These are phyloP conservation scores for Zeuzera pyrina DNA, from an alignment of 2,888 invertebrate species.

Conservation along the genomic window DNA sequence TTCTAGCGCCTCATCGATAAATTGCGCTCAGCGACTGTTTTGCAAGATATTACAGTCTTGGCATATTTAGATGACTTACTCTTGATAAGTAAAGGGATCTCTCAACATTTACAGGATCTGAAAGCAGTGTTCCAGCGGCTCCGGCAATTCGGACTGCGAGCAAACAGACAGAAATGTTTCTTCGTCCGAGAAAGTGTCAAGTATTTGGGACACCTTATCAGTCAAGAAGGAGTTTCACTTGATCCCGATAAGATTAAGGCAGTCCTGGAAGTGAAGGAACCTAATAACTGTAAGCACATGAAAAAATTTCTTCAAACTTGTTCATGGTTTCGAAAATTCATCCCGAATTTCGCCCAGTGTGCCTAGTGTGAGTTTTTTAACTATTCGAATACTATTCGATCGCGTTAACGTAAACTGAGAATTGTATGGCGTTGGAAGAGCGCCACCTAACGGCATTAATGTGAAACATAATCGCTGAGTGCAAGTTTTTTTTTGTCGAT, in stretches of 20 bases:
- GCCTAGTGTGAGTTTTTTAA: too few relatives aligned
- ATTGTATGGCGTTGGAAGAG: too few relatives aligned
- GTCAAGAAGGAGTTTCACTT: slow-evolving; percentile 17
- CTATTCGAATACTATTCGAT: too few relatives aligned
- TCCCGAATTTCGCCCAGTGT: slow-evolving; percentile 6
- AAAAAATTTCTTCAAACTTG: slow-evolving; percentile 14
- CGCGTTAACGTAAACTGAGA: too few relatives aligned
- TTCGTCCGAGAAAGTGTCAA: slow-evolving; percentile 22
- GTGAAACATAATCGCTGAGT: too few relatives aligned
- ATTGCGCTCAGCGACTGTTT: slow-evolving; percentile 14
- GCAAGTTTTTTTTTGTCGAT: too few relatives aligned
- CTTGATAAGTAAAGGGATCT: slow-evolving; percentile 18
- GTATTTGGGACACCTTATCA: slow-evolving; percentile 25
- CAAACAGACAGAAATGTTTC: slow-evolving; percentile 23
- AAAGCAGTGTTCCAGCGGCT: slow-evolving; percentile 18
- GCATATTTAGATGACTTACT: slow-evolving; percentile 26
- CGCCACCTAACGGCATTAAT: too few relatives aligned
- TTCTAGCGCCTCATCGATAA: slow-evolving; percentile 24
- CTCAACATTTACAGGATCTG: slow-evolving; percentile 22
- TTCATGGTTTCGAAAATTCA: slow-evolving; percentile 20
- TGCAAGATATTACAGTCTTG: slow-evolving; percentile 12
- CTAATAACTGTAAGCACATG: too few relatives aligned
- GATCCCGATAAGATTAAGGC: slow-evolving; percentile 25
- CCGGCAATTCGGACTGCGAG: slow-evolving; percentile 15
- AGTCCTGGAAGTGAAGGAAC: too few relatives aligned